Percentiles rank a stretch among this genome's conserved stretches.
phyloP scores from a whole-genome alignment of 2,797 vertebrate genomes.

The Ciconia nigra region DNA sequence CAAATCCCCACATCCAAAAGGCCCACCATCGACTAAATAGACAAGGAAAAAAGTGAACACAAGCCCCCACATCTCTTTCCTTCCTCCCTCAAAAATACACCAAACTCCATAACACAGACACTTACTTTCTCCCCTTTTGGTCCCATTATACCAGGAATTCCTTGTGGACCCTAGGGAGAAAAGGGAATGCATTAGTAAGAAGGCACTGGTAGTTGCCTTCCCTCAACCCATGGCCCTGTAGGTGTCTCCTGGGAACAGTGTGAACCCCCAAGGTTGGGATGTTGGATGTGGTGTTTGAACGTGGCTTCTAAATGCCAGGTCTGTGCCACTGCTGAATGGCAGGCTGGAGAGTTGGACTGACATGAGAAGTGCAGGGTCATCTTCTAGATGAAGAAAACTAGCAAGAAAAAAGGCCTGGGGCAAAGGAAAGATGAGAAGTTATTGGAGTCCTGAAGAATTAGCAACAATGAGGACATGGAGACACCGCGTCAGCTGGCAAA shows the following conservation, averaged over 20 bases:
- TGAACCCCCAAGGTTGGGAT: not conserved
- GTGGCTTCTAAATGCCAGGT: not conserved
- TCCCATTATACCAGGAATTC: constrained; percentile 89
- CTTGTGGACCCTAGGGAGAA: constrained; percentile 85
- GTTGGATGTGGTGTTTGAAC: not conserved
- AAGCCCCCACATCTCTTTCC: not conserved
- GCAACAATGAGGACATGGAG: not conserved
- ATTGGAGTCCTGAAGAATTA: not conserved
- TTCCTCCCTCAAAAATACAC: not conserved
- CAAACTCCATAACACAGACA: not conserved
- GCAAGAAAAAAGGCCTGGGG: not conserved
- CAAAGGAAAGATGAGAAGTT: not conserved
- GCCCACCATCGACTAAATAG: not conserved
- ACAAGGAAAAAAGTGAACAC: not conserved
- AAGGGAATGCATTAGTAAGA: not conserved
- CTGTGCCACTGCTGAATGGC: not conserved
- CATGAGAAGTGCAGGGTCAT: not conserved
- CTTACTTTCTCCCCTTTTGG: constrained; percentile 95
- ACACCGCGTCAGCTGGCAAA: not conserved
- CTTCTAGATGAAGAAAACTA: not conserved
- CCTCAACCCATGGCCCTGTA: not conserved
- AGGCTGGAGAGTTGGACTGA: not conserved
- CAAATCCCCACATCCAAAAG: not conserved
- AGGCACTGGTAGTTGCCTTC: not conserved
- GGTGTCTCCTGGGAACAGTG: not conserved